Evolutionary conservation across 2,888 invertebrate species (phyloP).

Genomic region (Scaptomyza tumidula): DNA sequence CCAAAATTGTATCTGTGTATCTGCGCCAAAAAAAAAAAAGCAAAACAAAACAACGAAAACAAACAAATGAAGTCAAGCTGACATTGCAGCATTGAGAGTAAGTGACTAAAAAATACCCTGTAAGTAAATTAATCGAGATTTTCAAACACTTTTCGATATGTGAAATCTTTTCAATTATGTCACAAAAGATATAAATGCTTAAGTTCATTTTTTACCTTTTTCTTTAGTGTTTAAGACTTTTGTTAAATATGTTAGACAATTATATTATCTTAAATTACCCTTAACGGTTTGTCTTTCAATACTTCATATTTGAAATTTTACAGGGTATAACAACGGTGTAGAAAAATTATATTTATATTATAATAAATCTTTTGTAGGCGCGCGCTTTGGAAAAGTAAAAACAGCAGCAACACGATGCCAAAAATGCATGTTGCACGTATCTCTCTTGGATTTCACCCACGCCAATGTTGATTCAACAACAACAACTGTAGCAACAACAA

Average conservation of each 20-base stretch:
- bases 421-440: constrained; percentile 69
- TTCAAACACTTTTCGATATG: background rate
- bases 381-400: constrained; percentile 67
- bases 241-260: no score
- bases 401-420: constrained; percentile 67
- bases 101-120: constrained; percentile 1
- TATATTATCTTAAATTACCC: no score
- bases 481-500: constrained; percentile 14
- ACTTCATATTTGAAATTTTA: background rate
- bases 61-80: constrained; percentile 21
- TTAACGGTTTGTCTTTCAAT: background rate
- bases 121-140: background rate
- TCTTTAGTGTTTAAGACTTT: no score
- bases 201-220: no score
- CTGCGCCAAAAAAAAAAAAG: constrained; percentile 42
- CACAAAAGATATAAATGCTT: no score
- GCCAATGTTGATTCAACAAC: constrained; percentile 48
- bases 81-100: background rate
- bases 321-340: constrained; percentile 36
- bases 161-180: no score
- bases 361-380: constrained; percentile 68
- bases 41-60: constrained; percentile 10
- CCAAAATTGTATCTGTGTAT: constrained; percentile 56
- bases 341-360: constrained; percentile 37
- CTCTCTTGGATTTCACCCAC: constrained; percentile 74